Base-by-base conservation (phyloP, 1,140 invertebrate genomes). In the Drosophila tristis region DNA sequence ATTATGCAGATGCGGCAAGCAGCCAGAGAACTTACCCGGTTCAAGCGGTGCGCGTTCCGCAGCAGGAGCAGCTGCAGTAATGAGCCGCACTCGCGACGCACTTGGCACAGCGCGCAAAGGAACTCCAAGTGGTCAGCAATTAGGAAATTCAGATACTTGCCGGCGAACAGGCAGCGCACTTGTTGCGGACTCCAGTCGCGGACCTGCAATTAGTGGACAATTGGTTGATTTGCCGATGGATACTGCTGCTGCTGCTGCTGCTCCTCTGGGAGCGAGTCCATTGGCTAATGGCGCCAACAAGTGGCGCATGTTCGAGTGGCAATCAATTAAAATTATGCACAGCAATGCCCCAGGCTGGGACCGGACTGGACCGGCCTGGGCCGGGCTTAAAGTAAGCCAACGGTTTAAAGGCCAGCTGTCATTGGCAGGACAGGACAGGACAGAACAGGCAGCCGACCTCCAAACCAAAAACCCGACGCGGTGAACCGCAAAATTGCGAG, bases 41-140 rank as follows among this genome's bases (percentile, higher is more conserved):
- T 85, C 74, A 90, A 59, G 35, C 56, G 59, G 39, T 70, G 31
- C 23, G 77, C 77, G 31, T 80, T 50, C 20, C 62, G 74, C 13
- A 90, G 61, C 66, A 91, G 47, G 53, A 78, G 76, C 45, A 65
- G 58, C 70, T 74, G 72, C 78, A 90, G 63, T 90, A 91, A 90
- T 76, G 90, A 90, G 84, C 76, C 77, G 79, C 74, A 86, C 72
- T 82, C 72, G 55, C 70, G 70, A 61, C 78, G 80, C 70, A 78
- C 84, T 90, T 90, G 75, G 74, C 80, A 90, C 44, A 91, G 86
- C 74, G 84, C 77, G 75, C 90, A 73, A 78, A 91, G 75, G 78
- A 91, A 91, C 77, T 78, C 78, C 71, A 91, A 90, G 82, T 91
- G 76, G 75, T 91, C 90, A 65, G 87, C 78, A 90, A 91, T 91